Base-by-base conservation (phyloP, 2,113 vertebrate genomes). In the Acrocephalus kingi region DNA sequence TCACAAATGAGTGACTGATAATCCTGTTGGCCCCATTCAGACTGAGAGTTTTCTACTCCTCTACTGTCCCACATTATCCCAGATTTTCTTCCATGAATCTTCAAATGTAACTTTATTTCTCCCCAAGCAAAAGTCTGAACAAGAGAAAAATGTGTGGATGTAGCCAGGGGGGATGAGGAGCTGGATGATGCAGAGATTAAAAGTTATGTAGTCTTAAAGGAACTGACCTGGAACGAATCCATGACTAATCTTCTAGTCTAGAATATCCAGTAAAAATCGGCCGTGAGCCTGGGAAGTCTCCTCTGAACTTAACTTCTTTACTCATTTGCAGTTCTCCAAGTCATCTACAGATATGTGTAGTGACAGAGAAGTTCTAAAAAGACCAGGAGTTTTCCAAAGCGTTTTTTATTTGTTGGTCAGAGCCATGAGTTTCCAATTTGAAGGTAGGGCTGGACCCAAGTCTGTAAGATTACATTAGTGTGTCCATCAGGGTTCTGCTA, bases 281-380 rank as follows among this genome's bases (percentile, higher is more conserved):
- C 14, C 0, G 0, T 18, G n/a, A 37, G 27, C 19, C 24, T 9
- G 8, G 6, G 20, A 74, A 72, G 3, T 11, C 37, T 41, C 7
- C 16, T 2, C n/a, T 35, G 55, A 88, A 80, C 10, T 87, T 58
- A 9, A 62, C 64, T 69, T 19, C 51, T 83, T 82, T 84, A 66
- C 22, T 80, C 20, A 62, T 15, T 48, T 88, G 31, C n/a, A 85
- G 27, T 43, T 18, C 28, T 13, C 21, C 8, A 55, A 59, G 16
- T 55, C 73, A 77, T 63, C 27, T 83, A n/a, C 49, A 88, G 23
- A 72, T 69, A 11, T 15, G 11, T 33, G 5, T 54, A 71, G 39
- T 58, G 33, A 58, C 37, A 59, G 0, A 33, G 19, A 66, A 54
- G 43, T 43, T 95, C 23, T 84, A 31, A 51, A 63, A 74, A 63